Evolutionary conservation across 2,888 invertebrate species (phyloP).

Genomic region (Athalia rosae): DNA sequence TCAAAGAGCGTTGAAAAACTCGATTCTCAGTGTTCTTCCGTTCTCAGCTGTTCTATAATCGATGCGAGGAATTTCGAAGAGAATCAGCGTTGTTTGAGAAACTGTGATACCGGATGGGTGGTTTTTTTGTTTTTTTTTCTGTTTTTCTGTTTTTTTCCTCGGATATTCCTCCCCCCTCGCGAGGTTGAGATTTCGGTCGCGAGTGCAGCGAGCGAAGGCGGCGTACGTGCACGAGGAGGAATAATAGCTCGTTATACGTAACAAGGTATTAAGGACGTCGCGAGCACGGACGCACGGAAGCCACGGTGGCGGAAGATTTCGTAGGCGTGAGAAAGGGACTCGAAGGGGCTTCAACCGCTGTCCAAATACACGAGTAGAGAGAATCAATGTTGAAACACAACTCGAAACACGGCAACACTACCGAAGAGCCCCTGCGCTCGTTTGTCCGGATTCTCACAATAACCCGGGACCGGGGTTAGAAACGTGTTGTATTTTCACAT

Average conservation of each 20-base stretch:
- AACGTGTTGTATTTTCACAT: conserved; percentile 44
- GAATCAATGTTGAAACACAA: conserved; percentile 49
- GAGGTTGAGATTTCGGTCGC: too few relatives aligned
- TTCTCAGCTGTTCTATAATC: too few relatives aligned
- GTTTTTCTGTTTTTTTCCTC: too few relatives aligned
- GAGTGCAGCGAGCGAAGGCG: too few relatives aligned
- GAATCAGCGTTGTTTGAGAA: too few relatives aligned
- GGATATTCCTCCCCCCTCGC: too few relatives aligned
- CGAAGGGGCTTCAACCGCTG: conserved; percentile 43
- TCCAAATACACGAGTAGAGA: conserved; percentile 43
- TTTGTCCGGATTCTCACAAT: conserved; percentile 43
- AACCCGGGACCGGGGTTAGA: conserved; percentile 18
- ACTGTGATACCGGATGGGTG: too few relatives aligned
- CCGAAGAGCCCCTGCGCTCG: conserved; percentile 39
- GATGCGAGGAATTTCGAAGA: too few relatives aligned
- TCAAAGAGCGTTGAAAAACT: too few relatives aligned
- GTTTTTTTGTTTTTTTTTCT: too few relatives aligned
- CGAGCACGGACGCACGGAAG: conserved; percentile 28
- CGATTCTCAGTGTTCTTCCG: too few relatives aligned
- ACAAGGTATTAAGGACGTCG: conserved; percentile 30
- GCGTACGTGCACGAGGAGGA: background rate
- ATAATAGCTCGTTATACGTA: conserved; percentile 20
- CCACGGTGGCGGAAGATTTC: conserved; percentile 31
- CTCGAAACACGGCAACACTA: conserved; percentile 48
- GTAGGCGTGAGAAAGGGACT: conserved; percentile 45